Percentiles rank a stretch among this genome's conserved stretches.
These are phyloP conservation scores for Zaprionus kolodkinae DNA, from an alignment of 1,140 invertebrate species.

Conservation along the genomic window DNA sequence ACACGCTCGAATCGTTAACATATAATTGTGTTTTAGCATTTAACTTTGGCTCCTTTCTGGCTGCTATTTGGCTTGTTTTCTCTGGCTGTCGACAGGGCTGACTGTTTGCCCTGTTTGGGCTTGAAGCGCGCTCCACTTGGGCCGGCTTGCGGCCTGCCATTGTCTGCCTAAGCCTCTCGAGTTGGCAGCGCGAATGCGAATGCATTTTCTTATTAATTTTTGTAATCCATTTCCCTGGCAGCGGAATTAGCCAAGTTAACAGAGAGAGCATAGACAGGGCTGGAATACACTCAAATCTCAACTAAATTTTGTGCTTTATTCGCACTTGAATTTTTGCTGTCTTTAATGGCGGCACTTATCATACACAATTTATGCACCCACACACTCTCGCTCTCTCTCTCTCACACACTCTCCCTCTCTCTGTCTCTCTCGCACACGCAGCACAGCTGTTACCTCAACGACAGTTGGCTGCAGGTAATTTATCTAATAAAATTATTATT, in stretches of 20 bases:
- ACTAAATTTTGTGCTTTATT: not conserved
- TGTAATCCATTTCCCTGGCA: constrained; percentile 48
- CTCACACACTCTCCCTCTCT: not conserved
- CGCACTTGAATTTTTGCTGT: constrained; percentile 11
- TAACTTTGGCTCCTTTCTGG: constrained; percentile 70
- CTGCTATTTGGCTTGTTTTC: not conserved
- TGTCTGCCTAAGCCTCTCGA: constrained; percentile 62
- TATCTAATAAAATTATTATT: constrained; percentile 83
- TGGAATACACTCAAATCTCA: not conserved
- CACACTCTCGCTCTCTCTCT: constrained; percentile 15
- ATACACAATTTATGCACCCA: constrained; percentile 21
- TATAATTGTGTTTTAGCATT: constrained; percentile 81
- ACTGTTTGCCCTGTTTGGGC: constrained; percentile 67
- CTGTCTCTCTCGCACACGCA: not conserved
- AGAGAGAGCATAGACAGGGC: not conserved
- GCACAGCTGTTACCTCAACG: constrained; percentile 49
- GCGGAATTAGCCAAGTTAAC: constrained; percentile 9
- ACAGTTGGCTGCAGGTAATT: constrained; percentile 75
- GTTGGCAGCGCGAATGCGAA: constrained; percentile 20
- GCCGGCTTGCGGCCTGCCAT: constrained; percentile 47
- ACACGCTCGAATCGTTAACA: constrained; percentile 55
- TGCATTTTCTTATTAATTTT: constrained; percentile 59
- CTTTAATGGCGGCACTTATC: constrained; percentile 22
- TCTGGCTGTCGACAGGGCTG: constrained; percentile 21
- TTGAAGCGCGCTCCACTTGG: constrained; percentile 53